phyloP scores from a whole-genome alignment of 2,797 vertebrate species.

The Myotis findleyi region DNA sequence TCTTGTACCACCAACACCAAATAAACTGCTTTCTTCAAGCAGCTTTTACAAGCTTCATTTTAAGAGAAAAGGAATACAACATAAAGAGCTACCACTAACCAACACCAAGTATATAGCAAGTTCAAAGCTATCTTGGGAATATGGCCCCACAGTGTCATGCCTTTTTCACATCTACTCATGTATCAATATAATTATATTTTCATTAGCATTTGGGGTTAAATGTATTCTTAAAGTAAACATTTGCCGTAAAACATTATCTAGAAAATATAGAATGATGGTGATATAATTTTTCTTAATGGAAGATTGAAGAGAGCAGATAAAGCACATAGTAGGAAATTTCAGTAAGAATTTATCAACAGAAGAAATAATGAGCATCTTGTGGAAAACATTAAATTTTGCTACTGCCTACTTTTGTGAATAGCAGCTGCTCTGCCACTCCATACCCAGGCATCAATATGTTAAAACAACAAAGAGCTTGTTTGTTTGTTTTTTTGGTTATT shows the following conservation, averaged over 20 bases:
- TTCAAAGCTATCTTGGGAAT: not conserved
- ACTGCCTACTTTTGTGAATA: conserved; percentile 77
- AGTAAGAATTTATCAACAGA: conserved; percentile 70
- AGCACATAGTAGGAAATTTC: conserved; percentile 50
- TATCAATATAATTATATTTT: not conserved
- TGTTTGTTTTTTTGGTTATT: conserved; percentile 37
- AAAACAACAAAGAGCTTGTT: not conserved
- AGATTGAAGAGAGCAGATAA: conserved; percentile 50
- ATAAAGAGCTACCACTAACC: not conserved
- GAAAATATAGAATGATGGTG: conserved; percentile 38
- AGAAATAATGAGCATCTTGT: conserved; percentile 75
- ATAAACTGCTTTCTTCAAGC: not conserved
- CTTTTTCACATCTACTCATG: not conserved
- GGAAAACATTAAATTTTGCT: conserved; percentile 75
- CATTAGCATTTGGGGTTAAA: conserved; percentile 22
- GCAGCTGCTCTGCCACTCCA: conserved; percentile 73
- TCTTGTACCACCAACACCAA: not conserved
- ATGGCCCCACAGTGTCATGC: not conserved
- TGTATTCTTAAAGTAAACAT: conserved; percentile 34
- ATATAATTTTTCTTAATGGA: conserved; percentile 42
- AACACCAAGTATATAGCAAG: not conserved
- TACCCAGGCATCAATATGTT: conserved; percentile 56
- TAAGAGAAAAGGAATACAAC: not conserved
- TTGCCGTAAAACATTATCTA: conserved; percentile 55
- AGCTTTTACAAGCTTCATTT: not conserved